Evolutionary conservation across 2,888 invertebrate genomes (phyloP).

Genomic region (Temnothorax unifasciatus): DNA sequence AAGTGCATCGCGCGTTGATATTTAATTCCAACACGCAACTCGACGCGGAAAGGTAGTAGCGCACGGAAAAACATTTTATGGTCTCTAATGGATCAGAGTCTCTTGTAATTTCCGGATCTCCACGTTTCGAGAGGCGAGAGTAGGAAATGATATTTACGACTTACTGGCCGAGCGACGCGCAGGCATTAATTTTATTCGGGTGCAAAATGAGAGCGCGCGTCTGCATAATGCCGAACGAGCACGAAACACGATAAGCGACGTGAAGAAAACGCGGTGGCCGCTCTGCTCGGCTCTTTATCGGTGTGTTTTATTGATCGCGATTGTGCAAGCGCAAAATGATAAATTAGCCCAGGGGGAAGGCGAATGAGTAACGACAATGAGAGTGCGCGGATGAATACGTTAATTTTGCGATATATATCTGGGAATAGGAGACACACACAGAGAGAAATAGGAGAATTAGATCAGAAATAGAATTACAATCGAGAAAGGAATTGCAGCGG

Average conservation of each 20-base stretch:
- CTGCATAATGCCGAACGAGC: slow-evolving; percentile 51
- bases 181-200: slow-evolving; percentile 59
- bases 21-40: slow-evolving; percentile 11
- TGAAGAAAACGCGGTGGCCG: slow-evolving; percentile 47
- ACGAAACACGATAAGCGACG: slow-evolving; percentile 52
- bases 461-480: slow-evolving; percentile 43
- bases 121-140: slow-evolving; percentile 1
- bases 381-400: slow-evolving; percentile 66
- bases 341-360: slow-evolving; percentile 66
- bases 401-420: slow-evolving; percentile 66
- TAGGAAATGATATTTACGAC: slow-evolving; percentile 55
- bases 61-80: slow-evolving; percentile 40
- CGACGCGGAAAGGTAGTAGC: neutral
- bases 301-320: slow-evolving; percentile 68
- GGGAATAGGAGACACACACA: slow-evolving; percentile 53
- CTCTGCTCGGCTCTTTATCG: slow-evolving; percentile 59
- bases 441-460: slow-evolving; percentile 32
- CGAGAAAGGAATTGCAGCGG: slow-evolving; percentile 10
- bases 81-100: slow-evolving; percentile 46
- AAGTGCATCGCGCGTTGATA: neutral
- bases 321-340: slow-evolving; percentile 66
- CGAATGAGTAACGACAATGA: slow-evolving; percentile 40
- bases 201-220: slow-evolving; percentile 51
- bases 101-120: slow-evolving; percentile 35
- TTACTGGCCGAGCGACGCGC: slow-evolving; percentile 50